Base-by-base conservation (phyloP, 2,888 invertebrate species). In the Scaptomyza caliginosa region DNA sequence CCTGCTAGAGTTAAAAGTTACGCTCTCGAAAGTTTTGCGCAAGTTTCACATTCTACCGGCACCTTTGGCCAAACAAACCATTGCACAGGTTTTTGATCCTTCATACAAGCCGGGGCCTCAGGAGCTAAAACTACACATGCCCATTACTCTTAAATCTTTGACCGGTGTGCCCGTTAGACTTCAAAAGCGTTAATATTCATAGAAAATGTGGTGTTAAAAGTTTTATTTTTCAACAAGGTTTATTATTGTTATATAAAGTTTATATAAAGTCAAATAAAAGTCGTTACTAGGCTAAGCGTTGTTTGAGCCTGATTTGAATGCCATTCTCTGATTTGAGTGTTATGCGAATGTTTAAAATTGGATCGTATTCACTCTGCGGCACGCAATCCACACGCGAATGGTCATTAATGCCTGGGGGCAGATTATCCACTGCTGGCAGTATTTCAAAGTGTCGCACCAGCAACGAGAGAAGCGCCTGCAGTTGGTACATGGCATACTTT, bases 1-100 rank as follows among this genome's bases (percentile, higher is more conserved):
- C 49, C 90, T 93, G 90, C 81, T 93, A 77, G 93, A 93, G 79
- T 88, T 94, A 82, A 94, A 94, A 86, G 89, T 92, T 0, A 90
- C 91, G 0, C 45, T 93, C 5, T 92, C 93, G 1, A 92, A 92
- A 76, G 67, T 93, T 6, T 67, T 93, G 6, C 91, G 92, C 56
- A 90, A 92, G 52, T 93, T 92, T 72, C 88, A 91, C 62, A 71
- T 91, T 10, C 51, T 85, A 11, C 88, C 90, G 60, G 90, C 89
- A 55, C 91, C 92, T 0, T 86, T 93, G 3, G 73, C 89, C 45
- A 83, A 92, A 11, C 74, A 76, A 24, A 90, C 85, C 69, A 77
- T 92, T 23, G 72, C 77, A n/a, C 69, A 79, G 19, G 57, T 66
- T 1, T 71, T 74, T 4, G 13, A 77, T 16, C 49, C 30, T 5